Conservation (phyloP, 64 coral and sea anemone genomes). For the Astreopora myriophthalma region DNA sequence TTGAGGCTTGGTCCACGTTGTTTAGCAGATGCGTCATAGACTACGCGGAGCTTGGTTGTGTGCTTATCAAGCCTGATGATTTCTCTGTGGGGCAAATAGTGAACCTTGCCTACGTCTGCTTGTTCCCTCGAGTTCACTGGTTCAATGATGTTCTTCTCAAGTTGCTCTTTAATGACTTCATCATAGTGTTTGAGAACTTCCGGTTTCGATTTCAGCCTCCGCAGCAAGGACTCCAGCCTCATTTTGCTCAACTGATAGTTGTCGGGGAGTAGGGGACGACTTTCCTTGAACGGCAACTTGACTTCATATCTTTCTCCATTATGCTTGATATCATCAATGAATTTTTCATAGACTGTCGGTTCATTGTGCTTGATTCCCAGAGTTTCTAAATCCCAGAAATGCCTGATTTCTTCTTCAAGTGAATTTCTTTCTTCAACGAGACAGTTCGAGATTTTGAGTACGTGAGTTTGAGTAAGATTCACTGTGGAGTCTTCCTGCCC, state of each 20-base stretch:
- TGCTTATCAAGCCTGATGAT: neutral
- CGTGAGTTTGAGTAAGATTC: conserved; percentile 56
- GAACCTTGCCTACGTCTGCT: neutral
- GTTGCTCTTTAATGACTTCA: no score
- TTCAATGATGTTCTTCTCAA: no score
- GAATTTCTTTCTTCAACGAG: no score
- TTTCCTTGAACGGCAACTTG: no score
- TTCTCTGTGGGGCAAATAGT: conserved; percentile 29
- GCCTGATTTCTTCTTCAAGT: conserved; percentile 1
- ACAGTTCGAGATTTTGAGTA: conserved; percentile 4
- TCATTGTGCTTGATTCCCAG: no score
- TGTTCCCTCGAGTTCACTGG: neutral
- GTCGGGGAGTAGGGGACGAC: conserved; percentile 2
- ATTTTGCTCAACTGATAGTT: conserved; percentile 25
- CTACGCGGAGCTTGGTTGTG: neutral
- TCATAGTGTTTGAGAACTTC: no score
- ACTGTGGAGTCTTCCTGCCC: neutral
- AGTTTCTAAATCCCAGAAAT: conserved; percentile 52
- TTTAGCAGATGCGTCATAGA: no score
- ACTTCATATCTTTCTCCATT: no score
- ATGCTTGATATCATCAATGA: no score
- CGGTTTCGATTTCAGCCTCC: conserved; percentile 1
- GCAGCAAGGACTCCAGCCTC: neutral
- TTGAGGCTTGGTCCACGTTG: neutral
- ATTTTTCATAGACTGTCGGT: no score